These are phyloP conservation scores for Shargacucullia verbasci DNA, from an alignment of 2,888 invertebrate genomes.

Conservation along the genomic window DNA sequence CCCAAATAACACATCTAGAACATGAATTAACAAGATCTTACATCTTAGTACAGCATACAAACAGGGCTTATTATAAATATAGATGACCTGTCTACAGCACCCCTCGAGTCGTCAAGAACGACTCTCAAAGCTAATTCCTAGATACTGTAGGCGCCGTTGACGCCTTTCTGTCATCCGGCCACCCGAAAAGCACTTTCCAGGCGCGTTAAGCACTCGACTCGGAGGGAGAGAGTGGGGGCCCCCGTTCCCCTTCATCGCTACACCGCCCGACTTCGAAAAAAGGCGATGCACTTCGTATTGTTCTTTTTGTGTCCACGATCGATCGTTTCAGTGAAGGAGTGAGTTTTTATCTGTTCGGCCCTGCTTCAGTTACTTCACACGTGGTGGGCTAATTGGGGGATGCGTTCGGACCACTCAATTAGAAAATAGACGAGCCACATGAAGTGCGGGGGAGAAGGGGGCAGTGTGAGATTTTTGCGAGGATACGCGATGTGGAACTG, in stretches of 20 bases:
- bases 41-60: conserved; percentile 11
- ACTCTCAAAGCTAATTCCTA: conserved; percentile 72
- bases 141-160: conserved; percentile 69
- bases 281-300: conserved; percentile 88
- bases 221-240: conserved; percentile 60
- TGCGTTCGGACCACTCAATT: conserved; percentile 69
- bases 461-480: conserved; percentile 56
- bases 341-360: conserved; percentile 83
- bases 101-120: conserved; percentile 59
- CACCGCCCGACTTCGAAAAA: conserved; percentile 82
- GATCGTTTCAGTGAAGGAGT: conserved; percentile 87
- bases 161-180: conserved; percentile 78
- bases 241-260: conserved; percentile 71
- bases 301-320: conserved; percentile 88
- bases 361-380: conserved; percentile 80
- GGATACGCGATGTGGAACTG: conserved; percentile 32
- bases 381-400: conserved; percentile 81
- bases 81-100: conserved; percentile 46
- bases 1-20: background rate
- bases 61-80: conserved; percentile 45
- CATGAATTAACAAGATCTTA: background rate
- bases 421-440: conserved; percentile 64
- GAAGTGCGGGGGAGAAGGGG: background rate
- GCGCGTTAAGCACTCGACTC: conserved; percentile 79
- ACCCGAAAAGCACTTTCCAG: conserved; percentile 82